These are phyloP conservation scores for Cantharis rustica DNA, from an alignment of 2,888 invertebrate genomes.

Conservation along the genomic window DNA sequence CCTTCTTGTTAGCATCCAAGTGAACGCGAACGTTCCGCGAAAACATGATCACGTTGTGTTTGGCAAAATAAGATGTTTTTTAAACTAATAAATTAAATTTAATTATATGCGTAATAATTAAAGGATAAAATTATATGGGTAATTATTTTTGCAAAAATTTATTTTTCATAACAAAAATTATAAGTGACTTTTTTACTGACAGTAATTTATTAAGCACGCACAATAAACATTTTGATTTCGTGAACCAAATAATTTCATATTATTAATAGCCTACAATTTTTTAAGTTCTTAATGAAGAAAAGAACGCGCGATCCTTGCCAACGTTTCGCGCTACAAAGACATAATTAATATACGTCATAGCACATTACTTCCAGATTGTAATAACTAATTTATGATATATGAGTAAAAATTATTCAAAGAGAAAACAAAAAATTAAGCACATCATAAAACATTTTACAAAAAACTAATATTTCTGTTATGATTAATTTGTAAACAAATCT, in stretches of 20 bases:
- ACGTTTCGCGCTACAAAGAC: background rate
- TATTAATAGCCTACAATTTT: background rate
- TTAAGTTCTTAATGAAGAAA: background rate
- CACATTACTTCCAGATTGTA: background rate
- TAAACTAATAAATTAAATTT: background rate
- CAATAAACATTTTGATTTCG: background rate
- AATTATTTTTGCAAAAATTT: background rate
- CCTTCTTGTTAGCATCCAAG: slow-evolving; percentile 25
- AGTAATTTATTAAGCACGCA: background rate
- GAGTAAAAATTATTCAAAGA: background rate
- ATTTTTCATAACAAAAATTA: background rate
- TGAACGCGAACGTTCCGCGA: slow-evolving; percentile 27
- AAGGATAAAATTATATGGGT: background rate
- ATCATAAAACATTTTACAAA: background rate
- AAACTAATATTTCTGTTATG: background rate
- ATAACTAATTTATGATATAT: background rate
- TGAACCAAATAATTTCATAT: background rate
- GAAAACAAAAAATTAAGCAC: background rate
- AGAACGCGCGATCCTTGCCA: background rate
- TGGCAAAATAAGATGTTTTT: background rate
- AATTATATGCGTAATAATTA: background rate
- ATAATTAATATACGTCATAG: background rate
- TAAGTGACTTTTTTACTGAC: background rate
- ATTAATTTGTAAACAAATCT: background rate
- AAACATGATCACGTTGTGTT: slow-evolving; percentile 24